These are phyloP conservation scores for Drosophila insularis DNA, from an alignment of 1,140 invertebrate species.

Conservation along the genomic window DNA sequence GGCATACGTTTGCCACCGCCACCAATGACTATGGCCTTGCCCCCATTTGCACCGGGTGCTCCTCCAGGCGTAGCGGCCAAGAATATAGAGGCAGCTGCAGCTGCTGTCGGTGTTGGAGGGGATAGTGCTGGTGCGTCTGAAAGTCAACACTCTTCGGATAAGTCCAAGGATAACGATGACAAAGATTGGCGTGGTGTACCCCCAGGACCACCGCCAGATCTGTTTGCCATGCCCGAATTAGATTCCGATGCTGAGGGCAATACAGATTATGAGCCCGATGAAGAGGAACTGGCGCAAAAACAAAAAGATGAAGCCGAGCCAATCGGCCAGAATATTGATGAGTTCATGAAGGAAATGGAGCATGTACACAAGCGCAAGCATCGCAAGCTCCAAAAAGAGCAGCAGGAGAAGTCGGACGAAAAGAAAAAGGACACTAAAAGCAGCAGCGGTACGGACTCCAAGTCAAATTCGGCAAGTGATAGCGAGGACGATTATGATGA, in stretches of 20 bases:
- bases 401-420: conserved; percentile 39
- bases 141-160: conserved; percentile 60
- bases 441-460: conserved; percentile 38
- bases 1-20: conserved; percentile 71
- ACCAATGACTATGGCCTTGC: conserved; percentile 70
- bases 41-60: conserved; percentile 74
- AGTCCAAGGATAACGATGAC: conserved; percentile 82
- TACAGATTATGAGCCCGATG: conserved; percentile 52
- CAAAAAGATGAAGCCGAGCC: conserved; percentile 88
- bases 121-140: background rate
- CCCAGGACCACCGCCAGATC: conserved; percentile 90
- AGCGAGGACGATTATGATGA: conserved; percentile 1
- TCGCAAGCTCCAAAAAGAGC: conserved; percentile 42
- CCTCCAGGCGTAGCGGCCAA: conserved; percentile 66
- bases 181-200: conserved; percentile 91
- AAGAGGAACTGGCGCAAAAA: conserved; percentile 26
- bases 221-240: conserved; percentile 84
- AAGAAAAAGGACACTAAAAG: conserved; percentile 23
- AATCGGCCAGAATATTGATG: conserved; percentile 90
- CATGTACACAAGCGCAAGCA: conserved; percentile 89
- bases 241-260: conserved; percentile 84
- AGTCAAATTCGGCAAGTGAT: conserved; percentile 38
- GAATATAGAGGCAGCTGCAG: conserved; percentile 41
- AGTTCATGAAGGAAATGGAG: conserved; percentile 96
- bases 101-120: conserved; percentile 36